A percentile compares a stretch with the other conserved stretches of the same genome.
phyloP scores from a whole-genome alignment of 2,113 vertebrate species.

The Piprites chloris region DNA sequence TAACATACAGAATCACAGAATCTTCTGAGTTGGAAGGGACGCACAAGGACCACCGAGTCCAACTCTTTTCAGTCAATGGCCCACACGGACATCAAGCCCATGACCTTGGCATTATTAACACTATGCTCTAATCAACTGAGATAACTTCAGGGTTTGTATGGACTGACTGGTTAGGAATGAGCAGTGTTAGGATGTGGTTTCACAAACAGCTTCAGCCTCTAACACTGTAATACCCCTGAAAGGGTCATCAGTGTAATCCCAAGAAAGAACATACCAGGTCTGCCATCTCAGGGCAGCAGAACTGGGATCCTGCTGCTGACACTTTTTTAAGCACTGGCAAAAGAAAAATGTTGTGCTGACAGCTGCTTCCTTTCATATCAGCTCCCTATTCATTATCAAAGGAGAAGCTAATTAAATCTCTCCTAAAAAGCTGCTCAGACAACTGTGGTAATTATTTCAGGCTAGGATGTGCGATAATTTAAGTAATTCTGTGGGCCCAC shows the following conservation, averaged over 20 bases:
- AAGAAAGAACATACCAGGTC: background rate
- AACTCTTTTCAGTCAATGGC: background rate
- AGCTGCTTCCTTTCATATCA: conserved; percentile 18
- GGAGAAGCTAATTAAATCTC: conserved; percentile 40
- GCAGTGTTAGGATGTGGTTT: background rate
- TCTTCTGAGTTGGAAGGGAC: background rate
- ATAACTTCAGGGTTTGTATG: background rate
- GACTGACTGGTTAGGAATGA: background rate
- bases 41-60: background rate
- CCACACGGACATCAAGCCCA: background rate
- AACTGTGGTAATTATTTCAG: conserved; percentile 16
- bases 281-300: background rate
- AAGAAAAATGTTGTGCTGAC: background rate
- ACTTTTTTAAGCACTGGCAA: background rate
- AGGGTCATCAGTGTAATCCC: background rate
- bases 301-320: background rate
- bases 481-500: background rate
- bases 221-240: background rate
- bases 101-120: background rate
- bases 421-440: conserved; percentile 13
- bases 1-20: background rate
- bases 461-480: conserved; percentile 11
- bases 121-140: background rate
- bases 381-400: conserved; percentile 31
- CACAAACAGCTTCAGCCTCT: background rate